Evolutionary conservation across 2,113 vertebrate species (phyloP).

Genomic region (Coregonus clupeaformis): DNA sequence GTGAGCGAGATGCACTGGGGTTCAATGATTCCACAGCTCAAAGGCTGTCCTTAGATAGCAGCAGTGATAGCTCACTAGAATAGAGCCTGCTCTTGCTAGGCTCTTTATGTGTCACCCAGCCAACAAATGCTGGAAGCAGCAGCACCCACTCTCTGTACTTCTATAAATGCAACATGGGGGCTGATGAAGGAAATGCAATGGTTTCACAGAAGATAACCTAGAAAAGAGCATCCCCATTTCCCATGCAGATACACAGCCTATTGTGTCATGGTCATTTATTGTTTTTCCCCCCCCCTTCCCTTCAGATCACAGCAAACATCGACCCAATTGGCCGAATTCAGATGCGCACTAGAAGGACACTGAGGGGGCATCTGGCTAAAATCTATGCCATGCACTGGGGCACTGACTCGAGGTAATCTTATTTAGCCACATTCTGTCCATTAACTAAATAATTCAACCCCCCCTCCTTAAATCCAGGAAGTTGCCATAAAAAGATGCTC

Average conservation of each 20-base stretch:
- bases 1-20: background rate
- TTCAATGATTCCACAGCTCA: background rate
- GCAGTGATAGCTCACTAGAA: background rate
- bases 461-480: slow-evolving; percentile 41
- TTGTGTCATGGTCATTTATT: slow-evolving; percentile 2
- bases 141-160: background rate
- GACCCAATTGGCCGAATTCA: slow-evolving; percentile 98
- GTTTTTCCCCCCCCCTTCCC: background rate
- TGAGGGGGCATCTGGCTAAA: slow-evolving; percentile 97
- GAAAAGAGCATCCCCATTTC: background rate
- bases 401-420: slow-evolving; percentile 92
- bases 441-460: slow-evolving; percentile 36
- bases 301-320: slow-evolving; percentile 97
- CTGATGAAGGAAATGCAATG: background rate
- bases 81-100: too few relatives aligned
- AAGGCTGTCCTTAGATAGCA: background rate
- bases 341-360: slow-evolving; percentile 97
- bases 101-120: too few relatives aligned
- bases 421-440: slow-evolving; percentile 35
- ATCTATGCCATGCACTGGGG: slow-evolving; percentile 99
- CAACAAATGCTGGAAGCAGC: too few relatives aligned
- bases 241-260: background rate
- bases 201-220: background rate
- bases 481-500: slow-evolving; percentile 32
- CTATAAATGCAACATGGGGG: background rate